Evolutionary conservation across 2,888 invertebrate genomes (phyloP).

Genomic region (Meloe dianella): DNA sequence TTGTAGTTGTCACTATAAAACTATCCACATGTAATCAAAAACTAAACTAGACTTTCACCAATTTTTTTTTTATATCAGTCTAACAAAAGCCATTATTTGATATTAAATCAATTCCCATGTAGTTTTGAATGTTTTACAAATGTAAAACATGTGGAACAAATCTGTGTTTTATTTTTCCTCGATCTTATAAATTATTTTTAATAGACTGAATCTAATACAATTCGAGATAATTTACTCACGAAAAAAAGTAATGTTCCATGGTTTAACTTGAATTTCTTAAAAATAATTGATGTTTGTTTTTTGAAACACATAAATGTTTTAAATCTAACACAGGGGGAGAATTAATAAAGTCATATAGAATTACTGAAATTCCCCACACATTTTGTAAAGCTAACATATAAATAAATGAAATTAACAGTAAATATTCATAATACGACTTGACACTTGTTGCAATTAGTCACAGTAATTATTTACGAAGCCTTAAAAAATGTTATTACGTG

Average conservation of each 20-base stretch:
- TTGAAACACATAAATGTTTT: background rate
- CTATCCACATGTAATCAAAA: no score
- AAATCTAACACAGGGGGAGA: background rate
- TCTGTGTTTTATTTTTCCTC: background rate
- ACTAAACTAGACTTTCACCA: no score
- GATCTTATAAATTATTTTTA: conserved; percentile 1
- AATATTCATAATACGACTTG: background rate
- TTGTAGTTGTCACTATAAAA: background rate
- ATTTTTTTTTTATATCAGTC: no score
- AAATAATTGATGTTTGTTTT: background rate
- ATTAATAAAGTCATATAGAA: background rate
- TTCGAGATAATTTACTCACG: background rate
- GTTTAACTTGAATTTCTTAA: background rate
- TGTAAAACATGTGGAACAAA: background rate
- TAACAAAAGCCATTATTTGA: background rate
- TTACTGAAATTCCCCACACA: background rate
- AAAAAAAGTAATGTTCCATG: background rate
- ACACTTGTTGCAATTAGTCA: conserved; percentile 6
- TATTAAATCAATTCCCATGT: background rate
- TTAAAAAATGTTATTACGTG: no score
- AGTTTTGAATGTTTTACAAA: background rate
- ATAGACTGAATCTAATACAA: background rate
- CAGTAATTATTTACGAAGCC: background rate
- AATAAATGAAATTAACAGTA: no score
- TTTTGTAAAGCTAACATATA: background rate